Base-by-base conservation (phyloP, 2,797 vertebrate genomes). In the Tauraco hartlaubi region DNA sequence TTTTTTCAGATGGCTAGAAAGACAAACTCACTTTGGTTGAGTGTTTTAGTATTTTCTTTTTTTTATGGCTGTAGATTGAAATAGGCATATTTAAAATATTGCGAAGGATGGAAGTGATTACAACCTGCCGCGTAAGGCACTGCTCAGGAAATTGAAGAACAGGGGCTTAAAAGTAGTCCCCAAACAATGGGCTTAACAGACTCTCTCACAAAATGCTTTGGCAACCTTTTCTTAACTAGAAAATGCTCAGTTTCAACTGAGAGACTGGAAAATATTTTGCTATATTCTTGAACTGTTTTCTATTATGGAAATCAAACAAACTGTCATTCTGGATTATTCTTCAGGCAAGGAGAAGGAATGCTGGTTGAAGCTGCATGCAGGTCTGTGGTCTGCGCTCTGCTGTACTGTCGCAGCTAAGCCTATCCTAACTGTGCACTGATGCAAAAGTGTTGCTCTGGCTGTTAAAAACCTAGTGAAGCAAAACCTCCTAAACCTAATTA, bases 71-170 rank as follows among this genome's bases (percentile, higher is more conserved):
- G 20, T 33, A 86, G 56, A 67, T 86, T 83, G 74, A 86, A 93
- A 78, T 25, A 75, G 66, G 55, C 55, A 20, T 81, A 84, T 92
- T 87, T 88, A 90, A 94, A 90, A 80, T 84, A 93, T 69, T 75
- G 58, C 13, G 3, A 68, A 26, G 77, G 69, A 94, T 96, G 93
- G 93, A 94, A 97, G 73, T 78, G 94, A 96, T 96, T 96, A 92
- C 73, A 96, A 92, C 92, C 92, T 96, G 90, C 85, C 3, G 3
- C 28, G 19, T 76, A 78, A 93, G 85, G 90, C 73, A 41, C 43
- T 41, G 23, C 58, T 69, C 92, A 84, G 95, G 95, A 96, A 96
- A 97, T 94, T 94, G 94, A 95, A 88, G 93, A 96, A 93, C 90
- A 66, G 83, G 80, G 83, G 69, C 59, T 90, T 88, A 88, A 96